These are phyloP conservation scores for Galemys pyrenaicus DNA, from an alignment of 2,113 vertebrate species.

Conservation along the genomic window DNA sequence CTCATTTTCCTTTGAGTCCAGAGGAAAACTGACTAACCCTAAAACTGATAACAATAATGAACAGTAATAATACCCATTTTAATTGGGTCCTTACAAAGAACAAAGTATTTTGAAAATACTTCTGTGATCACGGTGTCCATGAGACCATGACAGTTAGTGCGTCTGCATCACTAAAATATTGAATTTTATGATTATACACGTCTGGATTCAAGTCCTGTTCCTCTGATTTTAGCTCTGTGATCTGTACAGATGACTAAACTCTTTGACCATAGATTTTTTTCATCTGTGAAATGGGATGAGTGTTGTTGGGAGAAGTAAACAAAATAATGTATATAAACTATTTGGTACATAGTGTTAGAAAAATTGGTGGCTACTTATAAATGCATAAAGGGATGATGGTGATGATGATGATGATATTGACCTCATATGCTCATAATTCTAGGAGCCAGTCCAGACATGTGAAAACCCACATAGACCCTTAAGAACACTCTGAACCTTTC, in stretches of 20 bases:
- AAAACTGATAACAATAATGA: not conserved
- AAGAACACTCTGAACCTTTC: not conserved
- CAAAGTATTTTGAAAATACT: not conserved
- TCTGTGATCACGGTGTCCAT: not conserved
- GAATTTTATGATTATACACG: not conserved
- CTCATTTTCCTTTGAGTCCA: not conserved
- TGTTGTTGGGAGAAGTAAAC: not conserved
- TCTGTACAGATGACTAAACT: not conserved
- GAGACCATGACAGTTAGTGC: not conserved
- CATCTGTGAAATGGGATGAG: not conserved
- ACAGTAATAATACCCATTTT: not conserved
- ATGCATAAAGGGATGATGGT: not conserved
- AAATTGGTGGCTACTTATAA: not conserved
- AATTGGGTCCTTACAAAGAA: not conserved
- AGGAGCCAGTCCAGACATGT: not conserved
- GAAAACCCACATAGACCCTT: not conserved
- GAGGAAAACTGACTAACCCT: too few relatives aligned
- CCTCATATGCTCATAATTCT: not conserved
- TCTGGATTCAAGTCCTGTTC: not conserved
- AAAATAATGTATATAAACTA: not conserved
- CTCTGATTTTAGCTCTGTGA: not conserved
- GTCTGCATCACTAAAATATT: not conserved
- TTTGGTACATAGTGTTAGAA: not conserved
- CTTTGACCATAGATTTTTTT: not conserved
- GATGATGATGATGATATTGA: not conserved